phyloP scores from a whole-genome alignment of 2,113 vertebrate genomes.

The Antechinus stuartii region DNA sequence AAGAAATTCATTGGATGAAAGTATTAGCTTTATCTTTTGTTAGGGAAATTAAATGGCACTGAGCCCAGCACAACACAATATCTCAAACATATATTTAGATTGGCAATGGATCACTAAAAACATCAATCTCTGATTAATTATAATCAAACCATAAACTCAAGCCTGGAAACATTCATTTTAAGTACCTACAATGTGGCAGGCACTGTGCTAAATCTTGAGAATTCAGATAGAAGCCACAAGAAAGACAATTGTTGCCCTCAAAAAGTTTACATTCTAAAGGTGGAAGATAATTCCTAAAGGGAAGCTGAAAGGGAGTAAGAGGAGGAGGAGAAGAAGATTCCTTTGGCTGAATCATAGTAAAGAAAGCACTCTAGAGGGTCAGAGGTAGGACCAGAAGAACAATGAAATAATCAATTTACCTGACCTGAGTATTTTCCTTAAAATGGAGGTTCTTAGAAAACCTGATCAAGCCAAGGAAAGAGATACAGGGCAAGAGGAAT shows the following conservation, averaged over 20 bases:
- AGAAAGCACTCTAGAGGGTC: background rate
- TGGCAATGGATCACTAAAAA: background rate
- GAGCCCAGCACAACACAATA: background rate
- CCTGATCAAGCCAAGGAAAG: background rate
- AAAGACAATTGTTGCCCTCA: background rate
- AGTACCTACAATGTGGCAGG: background rate
- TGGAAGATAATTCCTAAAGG: background rate
- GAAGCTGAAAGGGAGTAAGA: background rate
- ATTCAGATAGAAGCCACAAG: background rate
- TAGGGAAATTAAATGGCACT: background rate
- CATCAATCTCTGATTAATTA: background rate
- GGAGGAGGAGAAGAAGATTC: background rate
- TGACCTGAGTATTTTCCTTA: background rate
- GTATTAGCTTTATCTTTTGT: background rate
- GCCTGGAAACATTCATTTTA: background rate
- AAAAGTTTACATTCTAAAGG: background rate
- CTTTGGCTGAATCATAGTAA: background rate
- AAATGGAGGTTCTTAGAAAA: background rate
- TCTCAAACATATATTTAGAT: background rate
- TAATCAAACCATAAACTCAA: background rate
- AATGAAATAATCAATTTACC: background rate
- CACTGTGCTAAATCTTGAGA: background rate
- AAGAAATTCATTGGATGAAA: background rate
- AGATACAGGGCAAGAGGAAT: background rate
- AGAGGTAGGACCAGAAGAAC: background rate